These are phyloP conservation scores for Trichechus manatus DNA, from an alignment of 2,113 vertebrate genomes.

Conservation along the genomic window DNA sequence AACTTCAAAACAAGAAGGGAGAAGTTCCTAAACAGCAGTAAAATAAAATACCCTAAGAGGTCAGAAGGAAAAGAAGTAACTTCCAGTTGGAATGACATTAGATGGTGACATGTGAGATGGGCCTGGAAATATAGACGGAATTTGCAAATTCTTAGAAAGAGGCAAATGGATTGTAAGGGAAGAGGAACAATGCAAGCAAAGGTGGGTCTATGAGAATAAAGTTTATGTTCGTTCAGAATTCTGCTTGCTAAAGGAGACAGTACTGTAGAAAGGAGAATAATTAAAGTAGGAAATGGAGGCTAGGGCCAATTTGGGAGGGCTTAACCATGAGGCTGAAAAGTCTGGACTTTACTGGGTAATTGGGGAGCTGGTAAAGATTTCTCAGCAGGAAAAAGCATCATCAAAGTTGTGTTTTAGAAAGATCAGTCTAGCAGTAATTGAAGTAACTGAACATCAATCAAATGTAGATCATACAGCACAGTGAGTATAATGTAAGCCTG, in stretches of 20 bases:
- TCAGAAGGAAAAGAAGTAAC: conserved; percentile 2
- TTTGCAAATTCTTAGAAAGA: neutral
- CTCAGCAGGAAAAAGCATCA: conserved; percentile 72
- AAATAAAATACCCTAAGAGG: conserved; percentile 14
- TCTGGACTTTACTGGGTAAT: conserved; percentile 54
- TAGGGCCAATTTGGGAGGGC: neutral
- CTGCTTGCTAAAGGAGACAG: neutral
- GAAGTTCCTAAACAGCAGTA: conserved; percentile 14
- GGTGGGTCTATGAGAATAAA: neutral
- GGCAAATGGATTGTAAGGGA: neutral
- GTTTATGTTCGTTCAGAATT: neutral
- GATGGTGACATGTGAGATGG: neutral
- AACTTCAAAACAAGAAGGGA: conserved; percentile 37
- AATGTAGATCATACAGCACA: conserved; percentile 76
- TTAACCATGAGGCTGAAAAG: conserved; percentile 50
- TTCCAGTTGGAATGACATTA: neutral
- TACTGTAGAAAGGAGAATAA: neutral
- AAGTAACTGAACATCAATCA: conserved; percentile 84
- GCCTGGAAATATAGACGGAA: neutral
- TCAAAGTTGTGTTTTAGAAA: conserved; percentile 77
- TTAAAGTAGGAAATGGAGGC: neutral
- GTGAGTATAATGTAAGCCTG: conserved; percentile 79
- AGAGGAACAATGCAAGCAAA: conserved; percentile 3
- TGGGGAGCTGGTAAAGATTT: conserved; percentile 68
- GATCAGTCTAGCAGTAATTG: conserved; percentile 82